Evolutionary conservation across 2,113 vertebrate genomes (phyloP).

Genomic region (Chloroceryle aenea): DNA sequence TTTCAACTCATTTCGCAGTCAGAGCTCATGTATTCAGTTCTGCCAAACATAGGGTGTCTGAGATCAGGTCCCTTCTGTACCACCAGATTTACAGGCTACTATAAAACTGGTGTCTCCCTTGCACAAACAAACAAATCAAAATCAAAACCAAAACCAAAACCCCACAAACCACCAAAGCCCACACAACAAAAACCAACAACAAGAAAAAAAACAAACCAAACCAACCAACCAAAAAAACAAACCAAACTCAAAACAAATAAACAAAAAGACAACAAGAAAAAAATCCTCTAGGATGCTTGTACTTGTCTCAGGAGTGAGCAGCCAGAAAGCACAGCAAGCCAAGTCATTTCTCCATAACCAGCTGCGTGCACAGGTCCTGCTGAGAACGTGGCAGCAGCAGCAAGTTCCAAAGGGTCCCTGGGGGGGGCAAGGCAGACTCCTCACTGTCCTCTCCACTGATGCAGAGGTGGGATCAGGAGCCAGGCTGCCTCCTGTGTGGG

Average conservation of each 20-base stretch:
- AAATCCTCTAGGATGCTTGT: neutral
- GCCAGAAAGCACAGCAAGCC: neutral
- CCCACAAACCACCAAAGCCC: neutral
- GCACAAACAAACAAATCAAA: no score
- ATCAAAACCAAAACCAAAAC: no score
- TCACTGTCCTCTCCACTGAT: fast-evolving
- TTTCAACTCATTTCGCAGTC: neutral
- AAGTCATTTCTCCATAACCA: neutral
- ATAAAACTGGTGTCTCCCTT: neutral
- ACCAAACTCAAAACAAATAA: no score
- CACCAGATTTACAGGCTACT: neutral
- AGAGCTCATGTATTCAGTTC: neutral
- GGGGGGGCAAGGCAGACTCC: neutral
- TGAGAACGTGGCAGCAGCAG: neutral
- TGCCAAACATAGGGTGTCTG: neutral
- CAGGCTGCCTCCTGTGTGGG: fast-evolving
- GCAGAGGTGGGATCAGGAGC: neutral
- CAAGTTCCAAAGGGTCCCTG: no score
- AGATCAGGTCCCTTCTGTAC: neutral
- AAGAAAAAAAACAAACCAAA: no score
- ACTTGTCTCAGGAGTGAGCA: neutral
- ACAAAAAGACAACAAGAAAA: fast-evolving
- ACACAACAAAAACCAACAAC: no score
- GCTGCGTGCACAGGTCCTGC: fast-evolving
- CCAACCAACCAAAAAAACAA: no score